Percentiles rank a stretch among this genome's conserved stretches.
These are phyloP conservation scores for Pteruthius melanotis DNA, from an alignment of 2,113 vertebrate species.

Conservation along the genomic window DNA sequence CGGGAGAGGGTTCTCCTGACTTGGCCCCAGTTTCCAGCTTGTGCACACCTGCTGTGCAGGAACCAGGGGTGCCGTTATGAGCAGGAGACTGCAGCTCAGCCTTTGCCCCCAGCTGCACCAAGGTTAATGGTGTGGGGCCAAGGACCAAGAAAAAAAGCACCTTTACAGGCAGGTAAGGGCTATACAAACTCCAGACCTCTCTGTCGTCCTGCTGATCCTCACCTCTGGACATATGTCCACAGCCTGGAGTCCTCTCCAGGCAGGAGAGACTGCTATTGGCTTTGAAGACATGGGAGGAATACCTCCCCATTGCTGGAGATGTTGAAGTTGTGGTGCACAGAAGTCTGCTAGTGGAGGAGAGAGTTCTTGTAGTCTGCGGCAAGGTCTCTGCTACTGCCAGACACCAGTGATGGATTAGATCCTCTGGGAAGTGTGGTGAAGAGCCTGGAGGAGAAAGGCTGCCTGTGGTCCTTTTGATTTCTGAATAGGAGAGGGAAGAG, in stretches of 20 bases:
- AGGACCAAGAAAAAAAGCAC: background rate
- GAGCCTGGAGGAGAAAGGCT: background rate
- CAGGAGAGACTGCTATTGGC: background rate
- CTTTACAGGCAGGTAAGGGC: background rate
- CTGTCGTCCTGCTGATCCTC: background rate
- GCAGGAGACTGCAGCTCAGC: background rate
- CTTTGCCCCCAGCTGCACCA: background rate
- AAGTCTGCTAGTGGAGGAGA: background rate
- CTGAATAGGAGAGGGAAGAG: background rate
- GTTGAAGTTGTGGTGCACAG: background rate
- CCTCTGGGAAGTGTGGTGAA: background rate
- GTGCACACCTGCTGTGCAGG: background rate
- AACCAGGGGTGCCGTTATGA: background rate
- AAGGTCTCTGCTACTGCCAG: background rate
- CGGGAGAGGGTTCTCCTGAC: conserved; percentile 7
- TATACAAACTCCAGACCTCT: background rate
- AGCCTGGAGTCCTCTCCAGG: background rate
- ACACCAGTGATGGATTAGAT: background rate
- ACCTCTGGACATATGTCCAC: rapidly evolving
- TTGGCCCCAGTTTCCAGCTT: conserved; percentile 29
- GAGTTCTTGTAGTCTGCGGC: background rate
- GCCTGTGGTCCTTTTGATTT: background rate
- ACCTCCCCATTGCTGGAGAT: background rate
- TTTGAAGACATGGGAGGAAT: background rate
- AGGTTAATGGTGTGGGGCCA: background rate